phyloP scores from a whole-genome alignment of 2,888 invertebrate species.

The Cheilosia scutellata region DNA sequence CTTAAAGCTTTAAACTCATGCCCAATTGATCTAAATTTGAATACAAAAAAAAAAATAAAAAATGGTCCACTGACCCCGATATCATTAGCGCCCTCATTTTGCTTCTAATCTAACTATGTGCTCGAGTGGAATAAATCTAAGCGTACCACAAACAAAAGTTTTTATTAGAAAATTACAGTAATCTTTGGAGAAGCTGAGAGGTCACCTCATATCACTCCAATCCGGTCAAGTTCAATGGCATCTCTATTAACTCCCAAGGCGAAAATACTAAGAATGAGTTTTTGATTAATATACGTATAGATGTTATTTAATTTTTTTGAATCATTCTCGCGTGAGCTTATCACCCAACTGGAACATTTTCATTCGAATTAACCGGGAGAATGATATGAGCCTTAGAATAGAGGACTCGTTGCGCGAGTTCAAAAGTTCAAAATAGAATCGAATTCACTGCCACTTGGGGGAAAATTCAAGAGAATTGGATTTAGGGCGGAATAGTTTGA shows the following conservation, averaged over 20 bases:
- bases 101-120: slow-evolving; percentile 37
- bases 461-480: slow-evolving; percentile 3
- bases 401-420: slow-evolving; percentile 5
- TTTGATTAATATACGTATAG: not conserved
- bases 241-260: slow-evolving; percentile 68
- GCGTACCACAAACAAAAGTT: slow-evolving; percentile 5
- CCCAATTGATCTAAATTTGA: slow-evolving; percentile 62
- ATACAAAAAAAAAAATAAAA: not conserved
- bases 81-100: slow-evolving; percentile 37
- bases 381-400: slow-evolving; percentile 19
- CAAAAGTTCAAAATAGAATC: slow-evolving; percentile 25
- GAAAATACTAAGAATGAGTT: slow-evolving; percentile 23
- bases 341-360: slow-evolving; percentile 41
- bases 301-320: not conserved
- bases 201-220: slow-evolving; percentile 51
- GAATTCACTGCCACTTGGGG: not conserved
- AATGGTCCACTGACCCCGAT: slow-evolving; percentile 63
- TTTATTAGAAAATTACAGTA: slow-evolving; percentile 71
- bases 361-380: slow-evolving; percentile 44
- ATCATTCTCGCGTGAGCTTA: slow-evolving; percentile 31
- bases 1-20: slow-evolving; percentile 33
- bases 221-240: slow-evolving; percentile 73
- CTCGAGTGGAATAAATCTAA: slow-evolving; percentile 41
- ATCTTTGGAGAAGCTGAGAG: slow-evolving; percentile 45
- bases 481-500: slow-evolving; percentile 10